Base-by-base conservation (phyloP, 2,888 invertebrate species). In the Ecdyonurus torrentis region DNA sequence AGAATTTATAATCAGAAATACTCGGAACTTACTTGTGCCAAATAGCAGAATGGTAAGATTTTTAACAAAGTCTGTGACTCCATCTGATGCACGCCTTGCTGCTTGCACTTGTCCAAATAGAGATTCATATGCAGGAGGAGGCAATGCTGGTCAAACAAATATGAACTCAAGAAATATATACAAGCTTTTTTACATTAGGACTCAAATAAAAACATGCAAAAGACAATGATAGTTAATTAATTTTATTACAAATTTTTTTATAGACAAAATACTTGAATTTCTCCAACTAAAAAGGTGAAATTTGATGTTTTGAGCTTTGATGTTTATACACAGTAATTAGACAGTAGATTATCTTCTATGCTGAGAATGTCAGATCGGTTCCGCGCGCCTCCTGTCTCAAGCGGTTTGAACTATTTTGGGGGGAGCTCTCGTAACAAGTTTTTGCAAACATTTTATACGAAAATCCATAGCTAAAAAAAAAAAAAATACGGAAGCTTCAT, bases 61-160 rank as follows among this genome's bases (percentile, higher is more conserved):
- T 70, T 80, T 81, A 59, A 84, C 69, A 71, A 84, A 84, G 68
- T 83, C 82, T 22, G 82, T 70, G 65, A 81, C 73, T 60, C 82
- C 81, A 69, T 78, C 81, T 2, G 83, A 83, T 52, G 79, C 74
- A 70, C 80, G 79, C 67, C 80, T 80, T 0, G 81, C 83, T 70
- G 83, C 81, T 68, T 81, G 74, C 62, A 85, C 80, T 67, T 81
- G 75, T 19, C 84, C 84, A 73, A 82, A 85, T 23, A 85, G 71
- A 0, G 84, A 84, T 69, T 85, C 84, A 69, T 85, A 85, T 0
- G 84, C 81, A 5, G 85, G 84, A 2, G 84, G 84, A 52, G 83
- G 83, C 66, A 80, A 81, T 81, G 69, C 24, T 66, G 22, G 7
- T n/a, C n/a, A n/a, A n/a, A n/a, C n/a, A n/a, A n/a, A n/a, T n/a